phyloP scores from a whole-genome alignment of 92 coral and sea anemone species.

The Hydrozoanthus gracilis region DNA sequence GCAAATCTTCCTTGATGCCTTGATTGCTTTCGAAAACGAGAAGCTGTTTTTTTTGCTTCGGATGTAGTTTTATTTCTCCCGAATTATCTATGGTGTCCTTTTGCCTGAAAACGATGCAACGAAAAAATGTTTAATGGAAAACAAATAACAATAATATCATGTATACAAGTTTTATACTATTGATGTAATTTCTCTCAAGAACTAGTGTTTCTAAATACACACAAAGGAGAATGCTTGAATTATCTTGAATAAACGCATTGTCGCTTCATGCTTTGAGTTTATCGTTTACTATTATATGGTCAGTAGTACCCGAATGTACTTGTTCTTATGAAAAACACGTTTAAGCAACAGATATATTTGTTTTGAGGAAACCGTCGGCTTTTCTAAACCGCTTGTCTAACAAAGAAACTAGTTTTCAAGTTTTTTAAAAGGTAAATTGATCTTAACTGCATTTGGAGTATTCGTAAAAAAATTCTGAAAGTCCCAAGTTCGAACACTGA shows the following conservation, averaged over 20 bases:
- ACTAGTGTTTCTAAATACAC: slow-evolving; percentile 11
- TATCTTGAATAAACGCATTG: neutral
- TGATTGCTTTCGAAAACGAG: neutral
- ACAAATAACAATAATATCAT: slow-evolving; percentile 4
- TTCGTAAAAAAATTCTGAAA: neutral
- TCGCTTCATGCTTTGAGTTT: slow-evolving; percentile 4
- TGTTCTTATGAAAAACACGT: neutral
- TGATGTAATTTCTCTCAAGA: slow-evolving; percentile 20
- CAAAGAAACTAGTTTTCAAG: slow-evolving; percentile 2
- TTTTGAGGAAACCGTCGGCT: slow-evolving; percentile 3
- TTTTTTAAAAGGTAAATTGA: neutral
- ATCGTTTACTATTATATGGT: neutral
- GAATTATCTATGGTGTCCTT: neutral
- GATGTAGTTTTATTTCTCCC: neutral
- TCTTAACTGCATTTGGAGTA: neutral
- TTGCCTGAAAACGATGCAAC: neutral
- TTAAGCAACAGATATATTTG: slow-evolving; percentile 9
- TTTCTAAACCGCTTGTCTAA: slow-evolving; percentile 2
- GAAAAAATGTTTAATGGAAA: neutral
- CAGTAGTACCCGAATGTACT: slow-evolving; percentile 8
- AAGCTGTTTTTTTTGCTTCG: neutral
- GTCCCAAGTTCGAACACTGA: neutral
- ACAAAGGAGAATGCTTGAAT: slow-evolving; percentile 1
- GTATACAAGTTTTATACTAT: slow-evolving; percentile 11
- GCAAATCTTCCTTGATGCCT: slow-evolving; percentile 4